phyloP scores from a whole-genome alignment of 2,797 vertebrate genomes.

The Gephyroberyx darwinii region DNA sequence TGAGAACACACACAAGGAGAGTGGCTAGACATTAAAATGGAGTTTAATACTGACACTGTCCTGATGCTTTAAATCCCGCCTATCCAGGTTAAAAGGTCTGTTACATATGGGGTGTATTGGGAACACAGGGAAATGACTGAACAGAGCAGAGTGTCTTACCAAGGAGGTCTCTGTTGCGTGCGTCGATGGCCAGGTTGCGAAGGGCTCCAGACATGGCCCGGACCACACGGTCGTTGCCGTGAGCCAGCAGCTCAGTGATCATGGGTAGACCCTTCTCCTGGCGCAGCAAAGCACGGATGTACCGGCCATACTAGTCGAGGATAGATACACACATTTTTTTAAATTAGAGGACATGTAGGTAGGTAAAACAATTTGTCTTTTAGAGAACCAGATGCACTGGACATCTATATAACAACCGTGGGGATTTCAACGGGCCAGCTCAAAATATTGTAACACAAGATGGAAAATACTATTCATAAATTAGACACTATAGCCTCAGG shows the following conservation, averaged over 20 bases:
- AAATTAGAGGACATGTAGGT: not conserved
- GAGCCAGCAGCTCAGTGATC: conserved; percentile 89
- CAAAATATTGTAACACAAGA: not conserved
- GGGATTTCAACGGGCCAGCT: not conserved
- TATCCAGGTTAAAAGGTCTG: not conserved
- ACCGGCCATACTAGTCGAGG: conserved; percentile 87
- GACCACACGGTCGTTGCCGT: conserved; percentile 91
- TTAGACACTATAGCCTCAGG: not conserved
- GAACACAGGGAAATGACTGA: not conserved
- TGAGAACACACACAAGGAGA: conserved; percentile 54
- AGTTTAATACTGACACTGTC: too few species aligned
- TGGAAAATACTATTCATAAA: not conserved
- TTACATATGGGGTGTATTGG: too few species aligned
- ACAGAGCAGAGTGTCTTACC: conserved; percentile 74
- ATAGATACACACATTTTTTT: not conserved
- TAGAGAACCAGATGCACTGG: too few species aligned
- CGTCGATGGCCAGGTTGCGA: conserved; percentile 93
- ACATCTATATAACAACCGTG: not conserved
- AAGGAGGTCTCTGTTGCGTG: conserved; percentile 90
- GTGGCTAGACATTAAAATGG: too few species aligned
- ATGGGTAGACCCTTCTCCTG: conserved; percentile 92
- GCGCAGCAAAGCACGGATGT: conserved; percentile 89
- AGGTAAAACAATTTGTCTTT: not conserved
- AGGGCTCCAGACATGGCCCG: conserved; percentile 93
- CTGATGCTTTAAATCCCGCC: not conserved